These are phyloP conservation scores for Argya squamiceps DNA, from an alignment of 2,797 vertebrate species.

Conservation along the genomic window DNA sequence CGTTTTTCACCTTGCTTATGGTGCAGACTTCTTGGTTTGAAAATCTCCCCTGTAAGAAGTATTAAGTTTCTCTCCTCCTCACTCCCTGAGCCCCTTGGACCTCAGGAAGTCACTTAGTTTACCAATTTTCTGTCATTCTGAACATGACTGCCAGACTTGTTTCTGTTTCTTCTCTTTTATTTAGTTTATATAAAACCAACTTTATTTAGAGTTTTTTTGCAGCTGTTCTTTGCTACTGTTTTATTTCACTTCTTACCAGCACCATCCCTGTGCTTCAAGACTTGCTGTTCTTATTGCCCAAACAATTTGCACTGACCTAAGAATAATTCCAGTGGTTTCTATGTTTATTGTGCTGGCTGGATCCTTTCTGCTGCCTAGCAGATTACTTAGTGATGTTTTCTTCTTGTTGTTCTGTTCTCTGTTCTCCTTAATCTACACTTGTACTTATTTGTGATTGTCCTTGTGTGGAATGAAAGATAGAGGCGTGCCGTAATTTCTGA, in stretches of 20 bases:
- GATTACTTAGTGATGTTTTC: background rate
- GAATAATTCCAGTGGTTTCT: background rate
- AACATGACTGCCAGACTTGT: background rate
- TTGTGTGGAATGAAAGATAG: background rate
- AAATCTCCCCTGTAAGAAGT: background rate
- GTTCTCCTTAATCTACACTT: background rate
- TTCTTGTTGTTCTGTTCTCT: background rate
- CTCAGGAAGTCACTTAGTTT: background rate
- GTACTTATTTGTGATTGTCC: background rate
- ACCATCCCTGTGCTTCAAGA: background rate
- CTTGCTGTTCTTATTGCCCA: background rate
- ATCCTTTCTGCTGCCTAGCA: background rate
- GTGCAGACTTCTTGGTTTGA: background rate
- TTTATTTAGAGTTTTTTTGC: background rate
- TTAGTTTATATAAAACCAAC: background rate
- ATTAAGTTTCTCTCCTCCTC: background rate
- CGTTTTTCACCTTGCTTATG: background rate
- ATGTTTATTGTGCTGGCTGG: background rate
- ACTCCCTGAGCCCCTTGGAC: background rate
- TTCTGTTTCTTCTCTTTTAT: background rate
- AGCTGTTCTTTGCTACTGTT: background rate
- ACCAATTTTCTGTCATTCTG: background rate
- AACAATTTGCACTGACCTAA: background rate
- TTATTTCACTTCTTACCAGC: background rate
- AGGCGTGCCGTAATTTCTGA: background rate